Conservation (phyloP, 2,888 invertebrate genomes). For the Dynastes maya region DNA sequence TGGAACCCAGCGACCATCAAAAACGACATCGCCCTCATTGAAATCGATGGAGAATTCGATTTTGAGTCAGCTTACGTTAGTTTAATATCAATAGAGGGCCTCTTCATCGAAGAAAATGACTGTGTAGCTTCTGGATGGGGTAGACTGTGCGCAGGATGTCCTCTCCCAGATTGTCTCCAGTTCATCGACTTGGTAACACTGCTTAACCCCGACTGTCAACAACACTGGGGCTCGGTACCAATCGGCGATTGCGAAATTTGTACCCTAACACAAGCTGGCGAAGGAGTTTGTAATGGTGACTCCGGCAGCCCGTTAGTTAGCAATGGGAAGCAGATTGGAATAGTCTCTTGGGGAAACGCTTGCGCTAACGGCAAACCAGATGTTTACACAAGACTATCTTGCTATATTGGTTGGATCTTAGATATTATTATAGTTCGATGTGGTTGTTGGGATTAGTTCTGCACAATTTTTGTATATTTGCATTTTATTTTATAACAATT, state of each 20-base stretch:
- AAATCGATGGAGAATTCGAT: slow-evolving; percentile 8
- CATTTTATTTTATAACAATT: no score
- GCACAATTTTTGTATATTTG: no score
- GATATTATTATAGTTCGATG: no score
- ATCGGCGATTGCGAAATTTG: slow-evolving; percentile 33
- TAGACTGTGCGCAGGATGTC: background rate
- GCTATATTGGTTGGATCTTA: slow-evolving; percentile 26
- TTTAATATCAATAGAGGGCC: background rate
- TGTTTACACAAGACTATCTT: slow-evolving; percentile 71
- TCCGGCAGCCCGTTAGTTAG: slow-evolving; percentile 73
- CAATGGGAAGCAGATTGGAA: slow-evolving; percentile 65
- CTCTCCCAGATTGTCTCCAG: slow-evolving; percentile 16
- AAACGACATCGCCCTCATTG: slow-evolving; percentile 38
- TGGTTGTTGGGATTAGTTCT: no score
- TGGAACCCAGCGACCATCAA: background rate
- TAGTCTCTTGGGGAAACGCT: slow-evolving; percentile 73
- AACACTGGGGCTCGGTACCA: slow-evolving; percentile 4
- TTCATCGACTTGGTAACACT: slow-evolving; percentile 28
- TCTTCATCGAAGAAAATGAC: background rate
- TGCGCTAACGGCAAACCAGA: slow-evolving; percentile 73
- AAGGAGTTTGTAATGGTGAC: slow-evolving; percentile 75
- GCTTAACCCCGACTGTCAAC: background rate
- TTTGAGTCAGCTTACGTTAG: background rate
- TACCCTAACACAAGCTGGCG: slow-evolving; percentile 70
- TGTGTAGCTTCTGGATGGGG: slow-evolving; percentile 36